phyloP scores from a whole-genome alignment of 2,113 vertebrate genomes.

The Callipepla californica region DNA sequence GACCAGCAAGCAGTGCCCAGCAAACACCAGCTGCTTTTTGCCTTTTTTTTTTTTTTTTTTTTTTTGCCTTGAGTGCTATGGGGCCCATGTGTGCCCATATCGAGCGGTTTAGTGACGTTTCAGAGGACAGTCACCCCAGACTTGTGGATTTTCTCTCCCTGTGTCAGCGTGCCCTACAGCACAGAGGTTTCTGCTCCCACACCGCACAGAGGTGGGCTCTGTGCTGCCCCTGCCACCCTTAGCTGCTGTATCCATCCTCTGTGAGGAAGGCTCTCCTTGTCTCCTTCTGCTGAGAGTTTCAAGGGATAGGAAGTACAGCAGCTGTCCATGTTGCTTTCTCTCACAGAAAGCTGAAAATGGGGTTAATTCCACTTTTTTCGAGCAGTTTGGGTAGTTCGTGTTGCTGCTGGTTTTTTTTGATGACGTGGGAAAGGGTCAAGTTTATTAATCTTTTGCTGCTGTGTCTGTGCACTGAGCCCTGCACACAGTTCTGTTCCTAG shows the following conservation, averaged over 20 bases:
- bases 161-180: accelerated
- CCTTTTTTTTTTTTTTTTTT: too few species aligned
- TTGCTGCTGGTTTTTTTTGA: neutral
- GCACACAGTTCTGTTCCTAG: neutral
- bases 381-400: neutral
- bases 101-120: neutral
- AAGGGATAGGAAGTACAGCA: neutral
- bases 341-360: neutral
- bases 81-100: neutral
- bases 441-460: neutral
- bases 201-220: accelerated
- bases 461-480: neutral
- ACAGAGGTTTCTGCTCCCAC: neutral
- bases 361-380: neutral
- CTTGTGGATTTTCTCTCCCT: neutral
- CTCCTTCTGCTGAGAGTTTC: neutral
- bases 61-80: too few species aligned
- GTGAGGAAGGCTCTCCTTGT: neutral
- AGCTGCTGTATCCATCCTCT: neutral
- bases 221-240: accelerated
- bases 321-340: neutral
- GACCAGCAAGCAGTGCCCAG: neutral
- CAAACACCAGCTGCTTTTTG: neutral
- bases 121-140: neutral
- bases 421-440: neutral